These are phyloP conservation scores for Gambelia wislizenii DNA, from an alignment of 2,797 vertebrate species.

Conservation along the genomic window DNA sequence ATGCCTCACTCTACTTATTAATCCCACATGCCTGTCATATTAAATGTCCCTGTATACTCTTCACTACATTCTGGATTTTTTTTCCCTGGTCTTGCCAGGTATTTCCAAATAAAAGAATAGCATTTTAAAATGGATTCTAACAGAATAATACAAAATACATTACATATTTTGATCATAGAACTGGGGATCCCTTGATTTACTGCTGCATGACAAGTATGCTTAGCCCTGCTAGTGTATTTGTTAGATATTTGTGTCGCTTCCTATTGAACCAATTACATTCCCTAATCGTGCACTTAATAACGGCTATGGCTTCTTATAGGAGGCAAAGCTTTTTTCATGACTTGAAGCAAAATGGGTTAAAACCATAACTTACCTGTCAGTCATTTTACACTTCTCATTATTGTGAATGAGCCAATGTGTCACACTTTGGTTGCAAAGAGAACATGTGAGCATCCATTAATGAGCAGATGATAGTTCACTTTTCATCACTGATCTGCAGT, in stretches of 20 bases:
- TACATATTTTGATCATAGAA: background rate
- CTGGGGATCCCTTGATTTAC: background rate
- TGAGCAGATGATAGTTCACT: background rate
- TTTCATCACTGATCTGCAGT: background rate
- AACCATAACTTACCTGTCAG: background rate
- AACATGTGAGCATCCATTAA: background rate
- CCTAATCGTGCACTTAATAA: background rate
- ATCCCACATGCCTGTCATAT: background rate
- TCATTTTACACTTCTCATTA: constrained; percentile 4
- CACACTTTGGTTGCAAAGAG: background rate
- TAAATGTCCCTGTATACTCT: no score
- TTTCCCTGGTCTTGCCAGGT: background rate
- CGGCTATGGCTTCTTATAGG: background rate
- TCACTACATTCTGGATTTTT: no score
- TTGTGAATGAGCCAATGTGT: constrained; percentile 5
- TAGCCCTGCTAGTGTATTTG: background rate
- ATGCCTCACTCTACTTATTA: background rate
- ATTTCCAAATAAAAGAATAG: background rate
- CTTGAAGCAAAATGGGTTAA: constrained; percentile 2
- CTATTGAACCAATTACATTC: background rate
- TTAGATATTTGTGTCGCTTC: background rate
- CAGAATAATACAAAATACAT: background rate
- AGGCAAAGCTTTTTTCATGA: background rate
- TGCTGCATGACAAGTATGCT: background rate
- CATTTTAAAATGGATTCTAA: background rate